These are phyloP conservation scores for Rhogogaster chlorosoma DNA, from an alignment of 2,888 invertebrate species.

Conservation along the genomic window DNA sequence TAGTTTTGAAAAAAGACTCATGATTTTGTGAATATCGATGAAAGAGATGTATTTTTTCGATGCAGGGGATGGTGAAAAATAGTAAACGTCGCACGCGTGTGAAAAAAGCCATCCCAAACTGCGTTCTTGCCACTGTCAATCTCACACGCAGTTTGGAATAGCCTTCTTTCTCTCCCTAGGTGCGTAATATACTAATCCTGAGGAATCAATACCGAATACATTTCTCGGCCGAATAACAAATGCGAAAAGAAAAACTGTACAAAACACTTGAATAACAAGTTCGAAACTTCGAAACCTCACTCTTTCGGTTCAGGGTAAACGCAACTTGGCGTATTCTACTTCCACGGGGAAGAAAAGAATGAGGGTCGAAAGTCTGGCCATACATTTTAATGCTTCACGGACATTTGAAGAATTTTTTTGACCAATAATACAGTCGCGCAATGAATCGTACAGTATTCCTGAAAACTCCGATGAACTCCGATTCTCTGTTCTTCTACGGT, in stretches of 20 bases:
- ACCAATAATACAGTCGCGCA: background rate
- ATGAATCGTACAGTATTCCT: background rate
- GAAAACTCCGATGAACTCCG: background rate
- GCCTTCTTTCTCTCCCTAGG: no score
- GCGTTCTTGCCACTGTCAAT: no score
- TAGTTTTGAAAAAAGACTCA: background rate
- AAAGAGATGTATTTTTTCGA: background rate
- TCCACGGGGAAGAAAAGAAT: background rate
- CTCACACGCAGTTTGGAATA: no score
- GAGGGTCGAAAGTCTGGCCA: slow-evolving; percentile 19
- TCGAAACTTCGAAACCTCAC: slow-evolving; percentile 23
- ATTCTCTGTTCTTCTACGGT: background rate
- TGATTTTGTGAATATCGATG: background rate
- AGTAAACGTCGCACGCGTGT: no score
- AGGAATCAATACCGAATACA: slow-evolving; percentile 19
- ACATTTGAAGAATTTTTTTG: background rate
- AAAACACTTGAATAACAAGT: slow-evolving; percentile 36
- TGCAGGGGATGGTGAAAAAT: no score
- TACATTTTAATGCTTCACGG: slow-evolving; percentile 30
- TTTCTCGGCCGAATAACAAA: slow-evolving; percentile 9
- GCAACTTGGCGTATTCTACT: slow-evolving; percentile 25
- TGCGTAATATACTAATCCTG: no score
- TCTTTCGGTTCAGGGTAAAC: background rate
- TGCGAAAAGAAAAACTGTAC: slow-evolving; percentile 26
- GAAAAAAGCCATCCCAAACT: no score